Evolutionary conservation across 2,797 vertebrate genomes (phyloP), one percentile per base, ranked within the genome.

Genomic region (Percopsis omiscomaycus): DNA sequence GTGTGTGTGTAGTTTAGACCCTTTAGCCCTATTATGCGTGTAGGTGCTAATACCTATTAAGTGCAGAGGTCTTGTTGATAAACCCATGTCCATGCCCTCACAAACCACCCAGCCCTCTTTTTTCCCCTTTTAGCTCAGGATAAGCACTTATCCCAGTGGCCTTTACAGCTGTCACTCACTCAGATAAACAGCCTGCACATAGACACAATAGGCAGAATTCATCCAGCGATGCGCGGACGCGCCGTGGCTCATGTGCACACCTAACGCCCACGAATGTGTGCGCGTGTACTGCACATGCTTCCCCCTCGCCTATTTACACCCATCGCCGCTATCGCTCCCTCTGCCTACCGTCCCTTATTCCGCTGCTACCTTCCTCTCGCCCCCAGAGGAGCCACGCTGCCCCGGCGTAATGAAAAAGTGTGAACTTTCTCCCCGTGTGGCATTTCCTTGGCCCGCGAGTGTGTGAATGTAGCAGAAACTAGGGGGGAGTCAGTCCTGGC

Each of bases 391-490:
- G 59, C 70, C 63, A 58, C 69, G 76, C 80, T 77, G 71, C 83
- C 79, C 82, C 68, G n/a, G 80, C 65, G 79, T 83, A 72, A 80
- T 85, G 74, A 82, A 80, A 85, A 87, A 81, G 79, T 80, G 82
- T 83, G 81, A 89, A 87, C 87, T 76, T 71, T 75, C 77, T 80
- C 83, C 73, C 66, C 55, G 52, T 67, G 68, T 82, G 83, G 79
- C 84, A 75, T 88, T 87, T 84, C 63, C 82, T 84, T 80, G 71
- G 72, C 84, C 37, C 9, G 37, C 37, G 49, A 73, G 82, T 84
- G 81, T 88, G 86, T 88, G 81, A 86, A 80, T 74, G 82, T 77
- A 88, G 81, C 84, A 83, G 74, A 85, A 81, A 81, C 49, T 9
- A 30, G 81, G 29, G 45, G 45, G 63, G 10, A 53, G 75, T 71